These are phyloP conservation scores for Eptesicus fuscus DNA, from an alignment of 2,113 vertebrate genomes.

Conservation along the genomic window DNA sequence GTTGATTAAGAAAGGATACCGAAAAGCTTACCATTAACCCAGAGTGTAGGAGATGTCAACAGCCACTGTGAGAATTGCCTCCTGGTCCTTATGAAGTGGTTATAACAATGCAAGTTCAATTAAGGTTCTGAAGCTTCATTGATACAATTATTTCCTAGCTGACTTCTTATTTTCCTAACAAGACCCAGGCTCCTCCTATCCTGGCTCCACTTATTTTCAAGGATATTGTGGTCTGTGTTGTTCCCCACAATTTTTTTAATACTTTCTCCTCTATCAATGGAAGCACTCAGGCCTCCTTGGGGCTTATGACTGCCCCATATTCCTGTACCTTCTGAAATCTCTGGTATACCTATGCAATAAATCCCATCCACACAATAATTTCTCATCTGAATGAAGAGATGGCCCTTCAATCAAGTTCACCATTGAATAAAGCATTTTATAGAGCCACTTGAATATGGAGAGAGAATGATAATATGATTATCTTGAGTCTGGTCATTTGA, in stretches of 20 bases:
- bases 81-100: neutral
- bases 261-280: neutral
- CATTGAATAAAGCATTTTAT: neutral
- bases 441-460: neutral
- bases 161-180: neutral
- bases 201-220: neutral
- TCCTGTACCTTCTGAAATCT: neutral
- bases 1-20: neutral
- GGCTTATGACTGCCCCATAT: neutral
- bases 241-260: neutral
- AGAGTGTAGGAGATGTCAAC: neutral
- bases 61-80: neutral
- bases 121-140: neutral
- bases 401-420: neutral
- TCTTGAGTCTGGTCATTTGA: conserved; percentile 16
- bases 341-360: neutral
- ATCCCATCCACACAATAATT: neutral
- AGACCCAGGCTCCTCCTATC: neutral
- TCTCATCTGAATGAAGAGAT: neutral
- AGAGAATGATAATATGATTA: conserved; percentile 6
- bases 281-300: neutral
- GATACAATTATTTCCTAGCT: neutral
- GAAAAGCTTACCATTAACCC: neutral
- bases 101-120: neutral
- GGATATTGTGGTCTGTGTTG: neutral